phyloP scores from a whole-genome alignment of 2,113 vertebrate species.

The Notarius lentiginosus region DNA sequence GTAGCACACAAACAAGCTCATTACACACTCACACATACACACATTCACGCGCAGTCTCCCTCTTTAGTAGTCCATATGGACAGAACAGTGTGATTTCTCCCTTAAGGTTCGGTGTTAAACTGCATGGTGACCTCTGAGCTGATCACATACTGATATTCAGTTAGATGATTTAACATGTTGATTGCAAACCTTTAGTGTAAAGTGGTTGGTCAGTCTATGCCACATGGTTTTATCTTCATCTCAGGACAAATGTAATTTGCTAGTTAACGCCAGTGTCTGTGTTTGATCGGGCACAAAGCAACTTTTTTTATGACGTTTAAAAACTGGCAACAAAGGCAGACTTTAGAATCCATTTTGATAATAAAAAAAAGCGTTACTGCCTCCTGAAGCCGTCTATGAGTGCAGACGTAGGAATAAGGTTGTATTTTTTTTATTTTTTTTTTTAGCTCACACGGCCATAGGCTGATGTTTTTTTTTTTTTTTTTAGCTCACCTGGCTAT shows the following conservation, averaged over 20 bases:
- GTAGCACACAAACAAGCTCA: background rate
- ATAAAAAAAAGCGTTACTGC: background rate
- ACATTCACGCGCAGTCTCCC: background rate
- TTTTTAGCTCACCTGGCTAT: no score
- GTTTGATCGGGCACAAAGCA: no score
- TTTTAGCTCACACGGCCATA: no score
- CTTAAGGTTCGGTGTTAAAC: slow-evolving; percentile 12
- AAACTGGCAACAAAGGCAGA: background rate
- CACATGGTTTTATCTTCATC: background rate
- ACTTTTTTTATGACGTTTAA: background rate
- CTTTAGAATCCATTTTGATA: background rate
- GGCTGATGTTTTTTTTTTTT: no score
- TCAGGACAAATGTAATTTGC: background rate
- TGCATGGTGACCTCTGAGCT: background rate
- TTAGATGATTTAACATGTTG: background rate
- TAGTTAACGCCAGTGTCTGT: background rate
- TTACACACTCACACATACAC: slow-evolving; percentile 1
- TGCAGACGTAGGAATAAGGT: background rate
- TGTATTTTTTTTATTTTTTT: background rate
- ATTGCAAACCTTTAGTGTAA: slow-evolving; percentile 1
- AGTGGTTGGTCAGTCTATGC: background rate
- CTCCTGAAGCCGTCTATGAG: background rate
- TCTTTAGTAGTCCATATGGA: background rate
- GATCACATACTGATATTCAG: background rate
- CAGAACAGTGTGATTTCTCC: background rate